These are phyloP conservation scores for Xyrichtys novacula DNA, from an alignment of 2,797 vertebrate species.

Conservation along the genomic window DNA sequence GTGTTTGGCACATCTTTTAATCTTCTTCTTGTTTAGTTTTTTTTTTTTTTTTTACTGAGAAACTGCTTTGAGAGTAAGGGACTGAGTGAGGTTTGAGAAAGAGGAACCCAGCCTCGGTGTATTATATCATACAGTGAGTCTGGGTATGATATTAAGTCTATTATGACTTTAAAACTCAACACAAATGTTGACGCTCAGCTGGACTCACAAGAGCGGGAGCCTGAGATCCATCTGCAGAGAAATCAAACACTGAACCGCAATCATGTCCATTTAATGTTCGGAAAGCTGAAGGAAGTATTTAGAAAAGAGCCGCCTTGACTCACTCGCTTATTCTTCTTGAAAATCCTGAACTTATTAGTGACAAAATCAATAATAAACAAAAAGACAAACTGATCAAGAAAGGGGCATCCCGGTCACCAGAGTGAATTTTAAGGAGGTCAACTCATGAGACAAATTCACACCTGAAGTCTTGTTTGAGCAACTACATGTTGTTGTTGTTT, in stretches of 20 bases:
- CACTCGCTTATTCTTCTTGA: background rate
- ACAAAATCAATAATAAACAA: background rate
- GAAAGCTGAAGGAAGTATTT: background rate
- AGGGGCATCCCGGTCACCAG: too few species aligned
- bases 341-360: background rate
- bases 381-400: background rate
- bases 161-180: conserved; percentile 33
- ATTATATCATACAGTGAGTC: conserved; percentile 22
- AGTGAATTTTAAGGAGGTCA: too few species aligned
- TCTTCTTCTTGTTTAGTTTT: conserved; percentile 2
- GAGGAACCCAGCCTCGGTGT: conserved; percentile 5
- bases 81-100: conserved; percentile 11
- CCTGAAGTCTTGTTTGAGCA: conserved; percentile 1
- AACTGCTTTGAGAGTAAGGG: background rate
- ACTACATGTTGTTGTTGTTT: conserved; percentile 9
- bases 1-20: conserved; percentile 8
- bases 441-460: too few species aligned
- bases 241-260: background rate
- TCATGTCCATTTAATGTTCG: background rate
- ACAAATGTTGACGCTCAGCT: conserved; percentile 29
- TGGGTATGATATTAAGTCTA: too few species aligned
- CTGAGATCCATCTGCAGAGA: conserved; percentile 1
- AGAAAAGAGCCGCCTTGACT: background rate
- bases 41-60: conserved; percentile 19
- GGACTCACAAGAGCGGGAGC: conserved; percentile 11